phyloP scores from a whole-genome alignment of 2,888 invertebrate species.

The Dynastes grantii region DNA sequence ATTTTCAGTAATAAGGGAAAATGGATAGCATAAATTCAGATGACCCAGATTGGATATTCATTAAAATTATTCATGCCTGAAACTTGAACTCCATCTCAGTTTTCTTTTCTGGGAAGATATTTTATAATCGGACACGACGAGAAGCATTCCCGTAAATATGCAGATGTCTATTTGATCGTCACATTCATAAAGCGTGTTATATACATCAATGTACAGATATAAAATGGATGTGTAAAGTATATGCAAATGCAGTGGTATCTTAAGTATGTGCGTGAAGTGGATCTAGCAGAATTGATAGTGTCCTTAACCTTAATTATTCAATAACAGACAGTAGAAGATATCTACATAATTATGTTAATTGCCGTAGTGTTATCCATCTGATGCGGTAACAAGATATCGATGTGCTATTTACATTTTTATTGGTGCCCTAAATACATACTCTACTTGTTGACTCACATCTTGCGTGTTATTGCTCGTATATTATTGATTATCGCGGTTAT shows the following conservation, averaged over 20 bases:
- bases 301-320: slow-evolving; percentile 44
- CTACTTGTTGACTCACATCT: slow-evolving; percentile 19
- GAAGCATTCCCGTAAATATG: neutral
- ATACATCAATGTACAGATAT: too few relatives aligned
- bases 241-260: neutral
- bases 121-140: neutral
- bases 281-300: neutral
- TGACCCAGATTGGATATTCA: too few relatives aligned
- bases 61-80: too few relatives aligned
- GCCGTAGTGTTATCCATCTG: slow-evolving; percentile 17
- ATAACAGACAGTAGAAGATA: slow-evolving; percentile 16
- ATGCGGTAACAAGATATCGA: slow-evolving; percentile 23
- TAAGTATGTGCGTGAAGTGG: neutral
- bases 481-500: neutral
- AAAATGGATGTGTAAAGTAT: too few relatives aligned
- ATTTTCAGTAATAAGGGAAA: too few relatives aligned
- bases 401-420: slow-evolving; percentile 30
- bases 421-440: slow-evolving; percentile 36
- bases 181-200: too few relatives aligned
- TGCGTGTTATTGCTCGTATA: slow-evolving; percentile 20
- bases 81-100: too few relatives aligned
- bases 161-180: too few relatives aligned
- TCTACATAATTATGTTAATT: slow-evolving; percentile 33
- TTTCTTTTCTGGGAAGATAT: too few relatives aligned
- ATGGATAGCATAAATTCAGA: too few relatives aligned